Conservation (phyloP, 2,797 vertebrate genomes). For the Hypotaenidia okinawae region DNA sequence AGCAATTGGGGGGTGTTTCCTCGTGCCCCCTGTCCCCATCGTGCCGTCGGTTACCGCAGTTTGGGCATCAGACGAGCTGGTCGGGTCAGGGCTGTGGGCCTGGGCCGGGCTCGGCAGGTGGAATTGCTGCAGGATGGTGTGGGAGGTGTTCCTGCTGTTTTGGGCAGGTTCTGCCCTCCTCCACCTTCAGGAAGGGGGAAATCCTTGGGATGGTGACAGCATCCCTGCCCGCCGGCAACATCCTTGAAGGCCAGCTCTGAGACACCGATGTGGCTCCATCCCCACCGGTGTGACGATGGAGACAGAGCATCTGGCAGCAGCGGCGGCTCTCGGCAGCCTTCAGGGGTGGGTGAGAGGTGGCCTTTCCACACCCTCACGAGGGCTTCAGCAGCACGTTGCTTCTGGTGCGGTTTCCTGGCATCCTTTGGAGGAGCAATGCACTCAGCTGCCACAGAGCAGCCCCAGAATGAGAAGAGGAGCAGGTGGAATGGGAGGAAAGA, state of each 20-base stretch:
- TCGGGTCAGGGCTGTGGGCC: neutral
- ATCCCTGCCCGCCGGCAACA: accelerated
- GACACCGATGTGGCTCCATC: accelerated
- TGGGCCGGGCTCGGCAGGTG: accelerated
- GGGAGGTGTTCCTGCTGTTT: neutral
- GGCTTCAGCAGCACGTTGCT: neutral
- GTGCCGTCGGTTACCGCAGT: accelerated
- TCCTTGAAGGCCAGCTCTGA: neutral
- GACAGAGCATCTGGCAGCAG: neutral
- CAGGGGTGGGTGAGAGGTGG: neutral
- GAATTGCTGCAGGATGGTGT: neutral
- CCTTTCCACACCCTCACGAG: accelerated
- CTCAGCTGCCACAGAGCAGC: neutral
- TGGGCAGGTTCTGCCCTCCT: neutral
- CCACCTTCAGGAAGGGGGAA: neutral
- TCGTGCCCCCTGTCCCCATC: too few relatives aligned
- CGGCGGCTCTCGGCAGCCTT: neutral
- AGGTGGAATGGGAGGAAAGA: neutral
- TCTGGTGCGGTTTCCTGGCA: neutral
- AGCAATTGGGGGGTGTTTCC: neutral
- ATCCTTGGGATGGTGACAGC: neutral
- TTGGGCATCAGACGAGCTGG: neutral
- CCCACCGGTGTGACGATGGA: neutral
- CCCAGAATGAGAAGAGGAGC: neutral
- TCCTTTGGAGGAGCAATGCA: neutral